Conservation (phyloP, 1,140 invertebrate species). For the Neodiprion virginianus region DNA sequence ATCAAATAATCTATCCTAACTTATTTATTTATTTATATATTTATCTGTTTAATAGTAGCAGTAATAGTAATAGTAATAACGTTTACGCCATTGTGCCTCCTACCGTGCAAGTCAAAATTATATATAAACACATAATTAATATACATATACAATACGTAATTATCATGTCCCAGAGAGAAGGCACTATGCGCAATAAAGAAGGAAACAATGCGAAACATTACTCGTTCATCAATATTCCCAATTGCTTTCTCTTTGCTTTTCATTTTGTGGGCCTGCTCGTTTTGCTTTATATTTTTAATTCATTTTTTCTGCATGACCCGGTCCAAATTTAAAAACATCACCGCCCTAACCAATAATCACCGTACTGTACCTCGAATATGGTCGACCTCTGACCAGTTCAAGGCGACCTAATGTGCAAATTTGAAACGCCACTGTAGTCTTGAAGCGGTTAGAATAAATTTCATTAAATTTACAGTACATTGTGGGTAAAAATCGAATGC, state of each 20-base stretch:
- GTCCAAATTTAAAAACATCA: no score
- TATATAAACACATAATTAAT: slow-evolving; percentile 11
- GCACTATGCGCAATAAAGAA: slow-evolving; percentile 45
- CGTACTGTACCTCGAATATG: no score
- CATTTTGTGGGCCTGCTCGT: not conserved
- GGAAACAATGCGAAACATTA: slow-evolving; percentile 1
- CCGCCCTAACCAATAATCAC: no score
- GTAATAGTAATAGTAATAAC: slow-evolving; percentile 25
- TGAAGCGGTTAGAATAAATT: no score
- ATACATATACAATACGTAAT: slow-evolving; percentile 30
- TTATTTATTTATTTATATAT: slow-evolving; percentile 29
- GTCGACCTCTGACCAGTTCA: no score
- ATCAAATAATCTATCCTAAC: slow-evolving; percentile 27
- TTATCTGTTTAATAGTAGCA: slow-evolving; percentile 22
- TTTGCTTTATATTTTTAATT: not conserved
- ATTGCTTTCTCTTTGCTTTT: not conserved
- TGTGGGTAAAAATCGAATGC: no score
- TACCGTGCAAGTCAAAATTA: slow-evolving; percentile 19
- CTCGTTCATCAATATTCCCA: not conserved
- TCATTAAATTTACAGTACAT: no score
- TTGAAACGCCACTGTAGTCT: no score
- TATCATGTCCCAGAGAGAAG: slow-evolving; percentile 46
- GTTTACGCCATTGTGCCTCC: slow-evolving; percentile 44
- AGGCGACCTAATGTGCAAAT: no score
- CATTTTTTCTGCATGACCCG: no score